Evolutionary conservation across 2,888 invertebrate genomes (phyloP), one percentile per base, ranked within the genome.

Genomic region (Lithophane ornitopus): DNA sequence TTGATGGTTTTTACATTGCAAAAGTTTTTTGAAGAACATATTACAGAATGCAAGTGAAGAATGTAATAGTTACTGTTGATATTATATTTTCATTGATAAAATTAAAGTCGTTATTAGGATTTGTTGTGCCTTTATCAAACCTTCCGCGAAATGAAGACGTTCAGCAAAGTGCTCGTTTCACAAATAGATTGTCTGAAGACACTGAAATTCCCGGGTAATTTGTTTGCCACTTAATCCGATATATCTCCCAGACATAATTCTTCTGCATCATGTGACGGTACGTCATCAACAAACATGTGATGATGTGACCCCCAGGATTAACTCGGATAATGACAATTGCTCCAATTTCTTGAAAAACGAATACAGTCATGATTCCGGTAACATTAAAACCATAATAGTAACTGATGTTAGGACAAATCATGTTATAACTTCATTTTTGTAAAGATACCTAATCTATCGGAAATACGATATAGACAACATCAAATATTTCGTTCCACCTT

Each of bases 191-290:
- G 16, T 14, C 12, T 34, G 9, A 54, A 63, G 70, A 61, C 26
- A 41, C 49, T 76, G 6, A 70, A 49, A 46, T 56, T 26, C 46
- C 12, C 16, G 26, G 54, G 6, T 41, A 68, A 70, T 73, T 68
- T 63, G 54, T 34, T 80, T 49, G 44, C 54, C 52, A 46, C 46
- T 62, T 82, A 74, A 81, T 85, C 70, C n/a, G 0, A 34, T 41
- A 76, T 54, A 84, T 68, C 80, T 61, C 41, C 39, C 2, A 65
- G 49, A 46, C 62, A 58, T 74, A 71, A 65, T 34, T 63, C 54
- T 34, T 74, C 9, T 76, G 85, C 56, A 81, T 85, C 85, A 85
- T 81, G 70, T 74, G 82, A 77, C 28, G 22, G 26, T 28, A 54
- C 49, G 77, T 74, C 85, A 77, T 44, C 61, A 44, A 34, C 49